Percentiles rank a stretch among this genome's conserved stretches.
Conservation (phyloP, 1,140 invertebrate genomes). For the Drosophila takahashii region DNA sequence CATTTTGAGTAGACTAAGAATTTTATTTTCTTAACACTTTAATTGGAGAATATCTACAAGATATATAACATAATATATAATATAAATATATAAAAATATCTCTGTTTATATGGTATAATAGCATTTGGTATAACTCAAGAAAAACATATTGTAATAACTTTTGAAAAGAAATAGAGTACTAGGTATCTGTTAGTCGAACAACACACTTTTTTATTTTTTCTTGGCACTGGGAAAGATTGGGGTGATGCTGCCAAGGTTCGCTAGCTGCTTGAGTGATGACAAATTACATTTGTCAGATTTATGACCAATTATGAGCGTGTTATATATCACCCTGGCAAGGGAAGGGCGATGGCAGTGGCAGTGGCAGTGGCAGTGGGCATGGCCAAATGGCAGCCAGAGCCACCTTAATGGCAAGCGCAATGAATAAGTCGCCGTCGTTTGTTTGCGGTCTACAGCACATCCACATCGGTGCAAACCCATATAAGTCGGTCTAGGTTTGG, state of each 20-base stretch:
- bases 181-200: constrained; percentile 19
- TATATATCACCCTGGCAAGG: constrained; percentile 74
- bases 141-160: too few relatives aligned
- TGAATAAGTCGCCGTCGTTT: constrained; percentile 83
- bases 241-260: constrained; percentile 35
- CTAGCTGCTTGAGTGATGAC: constrained; percentile 83
- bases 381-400: constrained; percentile 48
- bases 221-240: constrained; percentile 3
- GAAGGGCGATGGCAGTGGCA: constrained; percentile 8
- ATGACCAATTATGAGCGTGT: constrained; percentile 85
- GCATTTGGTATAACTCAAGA: too few relatives aligned
- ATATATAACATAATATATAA: too few relatives aligned
- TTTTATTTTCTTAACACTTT: too few relatives aligned
- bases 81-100: too few relatives aligned
- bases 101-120: too few relatives aligned
- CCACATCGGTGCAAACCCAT: constrained; percentile 24
- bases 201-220: background rate
- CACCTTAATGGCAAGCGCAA: constrained; percentile 81
- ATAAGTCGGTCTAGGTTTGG: constrained; percentile 24
- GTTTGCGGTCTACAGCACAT: constrained; percentile 55
- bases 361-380: constrained; percentile 22
- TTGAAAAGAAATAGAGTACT: background rate
- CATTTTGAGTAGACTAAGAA: too few relatives aligned
- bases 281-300: constrained; percentile 85
- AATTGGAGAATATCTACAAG: too few relatives aligned